These are phyloP conservation scores for Rhagium mordax DNA, from an alignment of 2,888 invertebrate species.

Conservation along the genomic window DNA sequence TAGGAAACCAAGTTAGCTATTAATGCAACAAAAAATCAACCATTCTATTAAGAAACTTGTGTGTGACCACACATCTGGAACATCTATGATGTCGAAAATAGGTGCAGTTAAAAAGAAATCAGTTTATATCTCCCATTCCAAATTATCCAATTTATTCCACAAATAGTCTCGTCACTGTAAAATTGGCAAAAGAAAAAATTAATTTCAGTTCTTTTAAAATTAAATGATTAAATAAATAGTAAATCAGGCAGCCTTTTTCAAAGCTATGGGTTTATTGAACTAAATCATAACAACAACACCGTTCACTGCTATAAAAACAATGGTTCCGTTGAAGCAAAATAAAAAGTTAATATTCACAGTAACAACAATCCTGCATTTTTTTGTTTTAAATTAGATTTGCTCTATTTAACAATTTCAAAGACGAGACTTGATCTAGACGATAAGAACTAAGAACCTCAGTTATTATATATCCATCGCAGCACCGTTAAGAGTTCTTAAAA, in stretches of 20 bases:
- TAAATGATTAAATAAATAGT: background rate
- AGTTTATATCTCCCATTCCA: too few relatives aligned
- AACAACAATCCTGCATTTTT: background rate
- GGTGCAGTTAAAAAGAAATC: too few relatives aligned
- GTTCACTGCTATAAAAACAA: background rate
- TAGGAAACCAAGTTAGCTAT: too few relatives aligned
- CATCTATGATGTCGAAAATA: too few relatives aligned
- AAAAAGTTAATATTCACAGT: slow-evolving; percentile 18
- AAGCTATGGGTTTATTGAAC: slow-evolving; percentile 14
- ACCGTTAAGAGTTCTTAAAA: too few relatives aligned
- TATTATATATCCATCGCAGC: too few relatives aligned
- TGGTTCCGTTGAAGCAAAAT: slow-evolving; percentile 9
- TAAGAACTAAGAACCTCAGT: background rate
- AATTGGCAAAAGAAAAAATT: too few relatives aligned
- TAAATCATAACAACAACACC: slow-evolving; percentile 17
- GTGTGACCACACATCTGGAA: too few relatives aligned
- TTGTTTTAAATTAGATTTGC: slow-evolving; percentile 11
- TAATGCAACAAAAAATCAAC: too few relatives aligned
- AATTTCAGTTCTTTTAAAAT: background rate
- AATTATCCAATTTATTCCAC: too few relatives aligned
- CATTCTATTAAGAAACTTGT: too few relatives aligned
- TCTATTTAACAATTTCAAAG: slow-evolving; percentile 17
- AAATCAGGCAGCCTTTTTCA: background rate
- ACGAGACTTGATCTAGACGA: slow-evolving; percentile 21
- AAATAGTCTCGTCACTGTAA: too few relatives aligned